Evolutionary conservation across 1,140 invertebrate species (phyloP), one percentile per base, ranked within the genome.

Genomic region (Apis florea): DNA sequence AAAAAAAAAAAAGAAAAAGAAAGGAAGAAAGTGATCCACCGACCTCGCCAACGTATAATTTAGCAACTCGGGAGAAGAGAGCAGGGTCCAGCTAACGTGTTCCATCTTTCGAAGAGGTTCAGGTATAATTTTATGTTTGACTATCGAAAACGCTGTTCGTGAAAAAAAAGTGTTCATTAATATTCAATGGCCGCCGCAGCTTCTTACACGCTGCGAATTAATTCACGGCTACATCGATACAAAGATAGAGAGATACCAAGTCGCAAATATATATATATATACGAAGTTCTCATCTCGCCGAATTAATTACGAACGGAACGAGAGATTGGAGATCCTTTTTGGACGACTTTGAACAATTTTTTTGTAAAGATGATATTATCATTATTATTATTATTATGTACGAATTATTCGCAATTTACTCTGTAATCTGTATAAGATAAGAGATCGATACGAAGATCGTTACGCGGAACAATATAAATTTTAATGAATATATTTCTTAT

Each of bases 21-120:
- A 53, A 17, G 2, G 76, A 79, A 54, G 24, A 49, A 8, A 1
- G 31, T 54, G 56, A 63, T 67, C 70, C 75, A 73, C 72, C 80
- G 75, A 85, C 75, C 69, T 66, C 73, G 82, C 31, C 74, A 85
- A 63, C 81, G 85, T 87, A 86, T 87, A 87, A 87, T 87, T 87
- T 87, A 83, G 73, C 49, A 24, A 17, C 85, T 31, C 31, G 31
- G 85, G 81, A n/a, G 80, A n/a, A 67, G 53, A 77, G 74, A 77
- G 74, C 85, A 77, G n/a, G 74, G 24, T 21, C 54, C 73, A 8
- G 31, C 49, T 47, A 75, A 63, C 47, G 21, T 15, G 53, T 75
- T 51, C 71, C 53, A 75, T 67, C n/a, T 53, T 31, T n/a, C 13
- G 49, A 24, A 17, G 15, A 63, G 19, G 51, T 9, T 17, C 26